Percentiles rank a stretch among this genome's conserved stretches.
Evolutionary conservation across 2,113 vertebrate genomes (phyloP).

Genomic region (Kobus ellipsiprymnus): DNA sequence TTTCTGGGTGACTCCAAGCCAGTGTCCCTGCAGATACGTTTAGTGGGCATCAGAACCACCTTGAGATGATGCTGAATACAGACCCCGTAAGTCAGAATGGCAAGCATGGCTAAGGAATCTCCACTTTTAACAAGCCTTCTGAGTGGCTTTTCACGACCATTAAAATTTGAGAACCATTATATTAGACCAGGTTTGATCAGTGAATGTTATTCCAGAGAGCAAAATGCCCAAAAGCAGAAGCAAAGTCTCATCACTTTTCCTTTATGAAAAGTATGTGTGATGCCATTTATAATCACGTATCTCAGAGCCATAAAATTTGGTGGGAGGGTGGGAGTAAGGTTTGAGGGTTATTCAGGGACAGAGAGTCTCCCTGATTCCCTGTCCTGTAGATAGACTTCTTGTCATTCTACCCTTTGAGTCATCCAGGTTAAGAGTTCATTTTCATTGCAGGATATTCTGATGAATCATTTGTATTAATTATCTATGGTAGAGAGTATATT

Average conservation of each 20-base stretch:
- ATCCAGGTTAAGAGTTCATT: not conserved
- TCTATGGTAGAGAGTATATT: not conserved
- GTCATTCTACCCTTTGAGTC: not conserved
- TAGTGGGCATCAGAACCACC: not conserved
- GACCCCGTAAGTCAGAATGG: not conserved
- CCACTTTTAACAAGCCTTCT: not conserved
- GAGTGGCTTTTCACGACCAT: not conserved
- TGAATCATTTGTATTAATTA: not conserved
- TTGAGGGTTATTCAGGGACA: not conserved
- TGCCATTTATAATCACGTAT: not conserved
- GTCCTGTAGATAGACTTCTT: not conserved
- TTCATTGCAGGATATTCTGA: not conserved
- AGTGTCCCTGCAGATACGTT: not conserved
- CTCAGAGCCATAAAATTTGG: not conserved
- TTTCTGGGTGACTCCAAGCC: not conserved
- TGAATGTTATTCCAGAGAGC: not conserved
- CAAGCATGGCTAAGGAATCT: not conserved
- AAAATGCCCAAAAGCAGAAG: not conserved
- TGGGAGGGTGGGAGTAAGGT: not conserved
- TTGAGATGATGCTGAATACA: not conserved
- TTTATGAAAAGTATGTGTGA: not conserved
- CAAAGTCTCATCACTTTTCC: not conserved
- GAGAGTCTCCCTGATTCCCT: not conserved
- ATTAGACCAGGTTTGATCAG: not conserved
- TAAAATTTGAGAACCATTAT: not conserved